These are phyloP conservation scores for Leptoteleia sp. DNA, from an alignment of 1,140 invertebrate genomes.

Conservation along the genomic window DNA sequence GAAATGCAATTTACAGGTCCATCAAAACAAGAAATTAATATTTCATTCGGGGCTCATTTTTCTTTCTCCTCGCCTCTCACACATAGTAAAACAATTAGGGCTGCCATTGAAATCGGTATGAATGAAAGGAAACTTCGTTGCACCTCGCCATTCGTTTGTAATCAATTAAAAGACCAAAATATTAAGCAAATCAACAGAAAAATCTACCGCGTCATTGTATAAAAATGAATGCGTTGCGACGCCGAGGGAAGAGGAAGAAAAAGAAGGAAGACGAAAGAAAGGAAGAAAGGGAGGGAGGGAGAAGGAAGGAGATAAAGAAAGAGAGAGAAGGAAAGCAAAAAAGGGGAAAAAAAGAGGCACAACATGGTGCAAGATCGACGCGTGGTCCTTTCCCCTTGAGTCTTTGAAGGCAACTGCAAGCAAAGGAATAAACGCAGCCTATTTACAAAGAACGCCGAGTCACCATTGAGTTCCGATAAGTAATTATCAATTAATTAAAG, in stretches of 20 bases:
- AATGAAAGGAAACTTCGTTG: conserved; percentile 33
- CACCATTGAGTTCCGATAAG: conserved; percentile 59
- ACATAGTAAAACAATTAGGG: conserved; percentile 31
- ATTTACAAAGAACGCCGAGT: conserved; percentile 58
- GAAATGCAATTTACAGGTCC: no score
- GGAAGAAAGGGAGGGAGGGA: conserved; percentile 8
- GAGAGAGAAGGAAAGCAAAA: no score
- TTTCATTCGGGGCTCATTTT: conserved; percentile 3
- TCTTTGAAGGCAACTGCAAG: conserved; percentile 25
- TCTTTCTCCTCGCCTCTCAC: conserved; percentile 3
- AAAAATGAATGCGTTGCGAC: conserved; percentile 41
- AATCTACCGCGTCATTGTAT: conserved; percentile 51
- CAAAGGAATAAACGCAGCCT: conserved; percentile 58
- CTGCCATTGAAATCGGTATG: conserved; percentile 26
- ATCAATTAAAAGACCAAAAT: conserved; percentile 53
- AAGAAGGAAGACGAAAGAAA: no score
- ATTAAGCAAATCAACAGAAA: conserved; percentile 57
- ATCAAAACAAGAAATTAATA: conserved; percentile 11
- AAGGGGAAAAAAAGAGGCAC: no score
- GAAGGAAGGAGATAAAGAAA: no score
- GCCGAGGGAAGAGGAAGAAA: background rate
- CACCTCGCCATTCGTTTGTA: conserved; percentile 35
- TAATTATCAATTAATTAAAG: conserved; percentile 67
- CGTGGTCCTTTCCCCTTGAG: conserved; percentile 5
- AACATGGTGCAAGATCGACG: no score